Evolutionary conservation across 1,140 invertebrate genomes (phyloP), one percentile per base, ranked within the genome.

Genomic region (Conopomorpha cramerella): DNA sequence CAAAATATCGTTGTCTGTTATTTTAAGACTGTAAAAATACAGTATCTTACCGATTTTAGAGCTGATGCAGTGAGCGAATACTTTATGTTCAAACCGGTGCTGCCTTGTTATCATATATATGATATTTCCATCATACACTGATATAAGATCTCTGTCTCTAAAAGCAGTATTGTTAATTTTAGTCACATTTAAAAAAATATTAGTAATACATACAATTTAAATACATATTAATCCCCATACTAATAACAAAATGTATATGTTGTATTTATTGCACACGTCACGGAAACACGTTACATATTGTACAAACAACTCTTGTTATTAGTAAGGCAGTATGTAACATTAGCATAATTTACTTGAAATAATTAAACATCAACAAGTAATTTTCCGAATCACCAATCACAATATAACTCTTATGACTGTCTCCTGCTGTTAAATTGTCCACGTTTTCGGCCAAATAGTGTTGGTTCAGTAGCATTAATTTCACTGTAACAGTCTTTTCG

Each of bases 361-460:
- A 30, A 10, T 48, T 51, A 17, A 67, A 55, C 12, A 71, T 36
- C 27, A 80, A 37, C 3, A 82, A 25, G 49, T 71, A 48, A 38
- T 82, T 82, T 26, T 77, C 70, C 0, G 67, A 70, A 50, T 81
- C 79, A 0, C 81, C 81, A 2, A 77, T 62, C 26, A 81, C 45
- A 11, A 81, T 43, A 28, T 64, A 60, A 29, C 64, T 42, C 38
- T 66, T 76, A 36, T 79, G 77, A 16, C 41, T 51, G 2, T 39
- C 38, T 33, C 68, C 67, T 3, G 71, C 60, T 4, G 74, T 78
- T 8, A 74, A 41, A 3, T 56, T 30, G 1, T 60, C 58, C 12
- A 65, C 49, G 23, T 66, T 71, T 17, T 64, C 66, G 3, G 55
- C 35, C 19, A 76, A 38, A 39, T 58, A 43, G n/a, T 49, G 41